A percentile compares a stretch with the other conserved stretches of the same genome.
These are phyloP conservation scores for Entomobrya proxima DNA, from an alignment of 2,888 invertebrate species.

Conservation along the genomic window DNA sequence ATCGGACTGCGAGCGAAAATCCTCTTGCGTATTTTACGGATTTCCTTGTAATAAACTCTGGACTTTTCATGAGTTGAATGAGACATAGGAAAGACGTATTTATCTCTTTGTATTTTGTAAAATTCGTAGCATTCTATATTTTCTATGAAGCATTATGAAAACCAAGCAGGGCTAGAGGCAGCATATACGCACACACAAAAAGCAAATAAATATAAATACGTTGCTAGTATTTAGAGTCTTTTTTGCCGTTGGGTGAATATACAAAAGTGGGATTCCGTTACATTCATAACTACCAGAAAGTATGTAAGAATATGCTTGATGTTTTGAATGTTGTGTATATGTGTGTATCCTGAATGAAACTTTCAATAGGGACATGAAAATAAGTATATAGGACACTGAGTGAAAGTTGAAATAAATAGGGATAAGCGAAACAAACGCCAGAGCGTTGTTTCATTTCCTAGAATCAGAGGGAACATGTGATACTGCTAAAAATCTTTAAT, in stretches of 20 bases:
- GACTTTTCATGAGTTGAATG: conserved; percentile 32
- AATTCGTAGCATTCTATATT: background rate
- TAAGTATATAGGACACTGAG: background rate
- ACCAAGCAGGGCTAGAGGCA: no score
- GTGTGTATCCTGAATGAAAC: no score
- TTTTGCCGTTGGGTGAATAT: conserved; percentile 13
- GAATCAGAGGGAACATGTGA: background rate
- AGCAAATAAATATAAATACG: no score
- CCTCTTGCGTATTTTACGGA: conserved; percentile 66
- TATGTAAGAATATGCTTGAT: no score
- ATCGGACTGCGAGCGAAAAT: conserved; percentile 60
- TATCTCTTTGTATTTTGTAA: background rate
- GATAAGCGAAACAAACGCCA: background rate
- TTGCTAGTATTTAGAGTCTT: conserved; percentile 11
- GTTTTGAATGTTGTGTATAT: no score
- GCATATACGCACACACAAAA: no score
- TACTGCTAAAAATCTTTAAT: background rate
- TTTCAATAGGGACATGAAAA: no score
- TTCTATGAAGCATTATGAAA: background rate
- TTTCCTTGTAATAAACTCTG: conserved; percentile 65
- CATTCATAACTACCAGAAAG: no score
- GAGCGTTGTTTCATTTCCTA: background rate
- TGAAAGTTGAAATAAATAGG: background rate
- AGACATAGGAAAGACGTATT: background rate
- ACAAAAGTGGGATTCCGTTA: background rate